phyloP scores from a whole-genome alignment of 2,888 invertebrate species.

The Drosophila mettleri region DNA sequence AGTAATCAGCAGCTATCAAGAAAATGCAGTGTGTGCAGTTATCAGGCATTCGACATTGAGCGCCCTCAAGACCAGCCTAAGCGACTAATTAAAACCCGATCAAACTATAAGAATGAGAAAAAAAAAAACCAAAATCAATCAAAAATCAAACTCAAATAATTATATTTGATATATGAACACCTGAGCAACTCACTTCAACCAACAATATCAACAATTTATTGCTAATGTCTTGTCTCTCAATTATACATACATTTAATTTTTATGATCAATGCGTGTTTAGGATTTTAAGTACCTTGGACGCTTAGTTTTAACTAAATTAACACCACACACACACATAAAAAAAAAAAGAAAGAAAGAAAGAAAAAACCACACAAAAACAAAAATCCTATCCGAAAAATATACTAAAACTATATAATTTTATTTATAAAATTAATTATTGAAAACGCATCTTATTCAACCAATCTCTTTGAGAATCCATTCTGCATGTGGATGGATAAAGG shows the following conservation, averaged over 20 bases:
- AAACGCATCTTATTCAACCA: constrained; percentile 28
- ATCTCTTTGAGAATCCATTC: constrained; percentile 31
- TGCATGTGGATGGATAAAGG: constrained; percentile 21
- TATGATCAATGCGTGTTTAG: constrained; percentile 74
- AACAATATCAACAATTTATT: constrained; percentile 45
- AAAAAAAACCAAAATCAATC: constrained; percentile 20
- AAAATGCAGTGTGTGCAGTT: constrained; percentile 48
- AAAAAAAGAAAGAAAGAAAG: too few relatives aligned
- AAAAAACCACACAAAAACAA: constrained; percentile 15
- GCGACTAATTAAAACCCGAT: constrained; percentile 42
- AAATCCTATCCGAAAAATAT: constrained; percentile 49
- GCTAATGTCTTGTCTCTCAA: constrained; percentile 60
- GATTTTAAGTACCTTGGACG: constrained; percentile 73
- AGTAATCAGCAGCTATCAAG: constrained; percentile 46
- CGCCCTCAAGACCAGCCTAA: constrained; percentile 49
- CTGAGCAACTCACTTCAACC: constrained; percentile 43
- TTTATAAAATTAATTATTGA: constrained; percentile 53
- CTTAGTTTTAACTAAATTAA: constrained; percentile 78
- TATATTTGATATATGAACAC: constrained; percentile 33
- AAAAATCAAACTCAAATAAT: constrained; percentile 26
- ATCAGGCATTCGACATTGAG: constrained; percentile 43
- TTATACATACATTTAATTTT: constrained; percentile 61
- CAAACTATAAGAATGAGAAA: constrained; percentile 16
- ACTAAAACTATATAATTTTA: constrained; percentile 56
- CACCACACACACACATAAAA: constrained; percentile 57